Percentiles rank a stretch among this genome's conserved stretches.
These are phyloP conservation scores for Melangyna quadrimaculata DNA, from an alignment of 2,888 invertebrate genomes.

Conservation along the genomic window DNA sequence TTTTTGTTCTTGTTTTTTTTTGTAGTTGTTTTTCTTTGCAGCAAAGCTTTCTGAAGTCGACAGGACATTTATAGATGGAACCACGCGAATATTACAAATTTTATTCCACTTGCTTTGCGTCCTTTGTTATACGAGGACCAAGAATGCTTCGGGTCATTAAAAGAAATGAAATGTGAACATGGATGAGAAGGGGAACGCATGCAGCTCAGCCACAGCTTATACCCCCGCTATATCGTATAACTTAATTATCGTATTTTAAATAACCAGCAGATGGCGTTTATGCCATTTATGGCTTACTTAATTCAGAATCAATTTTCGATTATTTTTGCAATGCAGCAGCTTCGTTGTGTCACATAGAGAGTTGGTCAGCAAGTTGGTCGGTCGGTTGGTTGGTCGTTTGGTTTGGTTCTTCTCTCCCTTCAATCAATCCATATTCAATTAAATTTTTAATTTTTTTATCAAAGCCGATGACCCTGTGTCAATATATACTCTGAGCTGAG, in stretches of 20 bases:
- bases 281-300: constrained; percentile 36
- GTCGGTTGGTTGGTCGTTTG: background rate
- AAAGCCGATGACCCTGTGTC: constrained; percentile 43
- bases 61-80: background rate
- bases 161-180: background rate
- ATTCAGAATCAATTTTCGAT: constrained; percentile 54
- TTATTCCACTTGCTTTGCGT: constrained; percentile 4
- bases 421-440: constrained; percentile 53
- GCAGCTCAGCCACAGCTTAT: background rate
- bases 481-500: background rate
- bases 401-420: background rate
- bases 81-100: constrained; percentile 19
- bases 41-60: background rate
- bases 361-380: background rate
- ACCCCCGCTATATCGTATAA: constrained; percentile 7
- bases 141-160: constrained; percentile 5
- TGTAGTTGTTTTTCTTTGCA: background rate
- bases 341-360: too few species aligned
- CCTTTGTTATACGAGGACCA: background rate
- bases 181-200: background rate
- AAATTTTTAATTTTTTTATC: constrained; percentile 52
- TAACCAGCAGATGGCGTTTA: constrained; percentile 53
- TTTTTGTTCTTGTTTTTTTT: background rate
- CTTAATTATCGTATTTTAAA: constrained; percentile 32
- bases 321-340: constrained; percentile 11